These are phyloP conservation scores for Struthio camelus DNA, from an alignment of 2,113 vertebrate species.

Conservation along the genomic window DNA sequence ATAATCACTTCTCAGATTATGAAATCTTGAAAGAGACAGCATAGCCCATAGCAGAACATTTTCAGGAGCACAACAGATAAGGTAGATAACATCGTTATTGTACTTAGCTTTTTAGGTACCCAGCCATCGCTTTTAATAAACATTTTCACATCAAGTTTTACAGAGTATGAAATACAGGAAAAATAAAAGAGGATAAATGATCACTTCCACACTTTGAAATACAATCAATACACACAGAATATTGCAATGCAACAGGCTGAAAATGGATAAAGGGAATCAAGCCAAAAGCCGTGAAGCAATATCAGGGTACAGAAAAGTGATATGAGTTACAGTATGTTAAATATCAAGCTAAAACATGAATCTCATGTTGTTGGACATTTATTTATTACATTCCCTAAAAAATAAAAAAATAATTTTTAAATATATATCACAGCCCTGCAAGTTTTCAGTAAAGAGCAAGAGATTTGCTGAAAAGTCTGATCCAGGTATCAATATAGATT, in stretches of 20 bases:
- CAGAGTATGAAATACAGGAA: not conserved
- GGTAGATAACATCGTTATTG: not conserved
- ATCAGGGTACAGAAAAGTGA: not conserved
- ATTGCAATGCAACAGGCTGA: not conserved
- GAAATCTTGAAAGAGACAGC: not conserved
- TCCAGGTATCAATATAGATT: not conserved
- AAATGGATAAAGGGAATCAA: not conserved
- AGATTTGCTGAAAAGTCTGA: not conserved
- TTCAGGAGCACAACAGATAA: not conserved
- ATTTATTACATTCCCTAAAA: not conserved
- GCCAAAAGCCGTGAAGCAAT: not conserved
- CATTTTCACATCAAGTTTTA: not conserved
- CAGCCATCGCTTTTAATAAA: constrained; percentile 22
- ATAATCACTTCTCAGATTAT: not conserved
- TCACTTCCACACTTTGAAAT: not conserved
- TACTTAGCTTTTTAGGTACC: not conserved
- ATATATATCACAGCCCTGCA: not conserved
- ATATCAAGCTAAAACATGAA: not conserved
- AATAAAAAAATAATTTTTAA: not conserved
- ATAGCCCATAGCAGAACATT: not conserved
- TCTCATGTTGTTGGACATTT: not conserved
- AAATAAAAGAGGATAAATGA: not conserved
- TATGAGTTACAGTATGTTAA: not conserved
- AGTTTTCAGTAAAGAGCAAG: not conserved
- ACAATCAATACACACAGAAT: not conserved